These are phyloP conservation scores for Catostomus latipinnis DNA, from an alignment of 2,797 vertebrate genomes.

Conservation along the genomic window DNA sequence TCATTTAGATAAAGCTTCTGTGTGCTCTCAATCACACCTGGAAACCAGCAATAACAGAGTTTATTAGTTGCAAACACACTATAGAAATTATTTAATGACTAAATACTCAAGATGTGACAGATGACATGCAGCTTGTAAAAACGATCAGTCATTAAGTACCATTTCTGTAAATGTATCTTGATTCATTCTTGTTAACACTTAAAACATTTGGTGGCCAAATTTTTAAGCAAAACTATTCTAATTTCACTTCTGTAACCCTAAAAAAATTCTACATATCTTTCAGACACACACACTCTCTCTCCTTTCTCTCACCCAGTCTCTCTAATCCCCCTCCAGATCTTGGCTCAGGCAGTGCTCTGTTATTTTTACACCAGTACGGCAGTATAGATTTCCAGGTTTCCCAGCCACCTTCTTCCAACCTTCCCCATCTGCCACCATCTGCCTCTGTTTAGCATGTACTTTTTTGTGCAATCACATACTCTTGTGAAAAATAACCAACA, in stretches of 20 bases:
- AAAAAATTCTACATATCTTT: slow-evolving; percentile 66
- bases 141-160: slow-evolving; percentile 24
- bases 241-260: slow-evolving; percentile 71
- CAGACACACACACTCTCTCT: slow-evolving; percentile 51
- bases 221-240: slow-evolving; percentile 58
- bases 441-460: slow-evolving; percentile 98
- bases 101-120: slow-evolving; percentile 19
- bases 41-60: slow-evolving; percentile 57
- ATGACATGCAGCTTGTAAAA: slow-evolving; percentile 37
- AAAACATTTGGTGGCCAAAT: slow-evolving; percentile 58
- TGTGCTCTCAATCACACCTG: slow-evolving; percentile 29
- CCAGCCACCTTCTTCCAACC: slow-evolving; percentile 99
- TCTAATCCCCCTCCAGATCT: slow-evolving; percentile 85
- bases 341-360: slow-evolving; percentile 90
- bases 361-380: slow-evolving; percentile 97
- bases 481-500: slow-evolving; percentile 99
- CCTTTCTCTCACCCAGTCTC: slow-evolving; percentile 55
- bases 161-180: slow-evolving; percentile 52
- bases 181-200: slow-evolving; percentile 66
- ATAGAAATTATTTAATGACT: slow-evolving; percentile 20
- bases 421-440: slow-evolving; percentile 99
- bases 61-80: slow-evolving; percentile 58
- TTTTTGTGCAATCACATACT: slow-evolving; percentile 97
- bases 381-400: slow-evolving; percentile 97
- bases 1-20: slow-evolving; percentile 16